Conservation (phyloP, 2,888 invertebrate species). For the Pseudococcus jackbeardsleyi region DNA sequence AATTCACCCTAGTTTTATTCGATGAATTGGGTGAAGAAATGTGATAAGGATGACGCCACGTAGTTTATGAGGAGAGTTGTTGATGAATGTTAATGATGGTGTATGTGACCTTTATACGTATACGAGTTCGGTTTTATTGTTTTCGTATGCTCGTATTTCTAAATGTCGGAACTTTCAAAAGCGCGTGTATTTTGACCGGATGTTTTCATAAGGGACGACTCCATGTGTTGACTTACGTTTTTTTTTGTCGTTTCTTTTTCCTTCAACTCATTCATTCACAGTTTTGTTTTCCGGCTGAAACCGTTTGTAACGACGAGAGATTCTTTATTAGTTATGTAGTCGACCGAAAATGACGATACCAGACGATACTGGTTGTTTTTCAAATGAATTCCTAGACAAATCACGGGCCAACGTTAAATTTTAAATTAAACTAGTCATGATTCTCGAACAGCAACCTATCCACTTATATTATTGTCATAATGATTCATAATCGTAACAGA, state of each 20-base stretch:
- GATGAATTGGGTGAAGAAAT: background rate
- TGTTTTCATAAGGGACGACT: slow-evolving; percentile 12
- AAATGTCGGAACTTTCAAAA: slow-evolving; percentile 29
- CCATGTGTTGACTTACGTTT: background rate
- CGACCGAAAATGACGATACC: background rate
- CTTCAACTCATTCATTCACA: background rate
- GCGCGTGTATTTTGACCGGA: slow-evolving; percentile 22
- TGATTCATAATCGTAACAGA: too few species aligned
- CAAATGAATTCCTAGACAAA: background rate
- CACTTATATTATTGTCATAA: too few species aligned
- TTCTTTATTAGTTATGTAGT: background rate
- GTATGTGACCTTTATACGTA: background rate
- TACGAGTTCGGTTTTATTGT: slow-evolving; percentile 20
- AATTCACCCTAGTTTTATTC: background rate
- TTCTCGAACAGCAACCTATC: background rate
- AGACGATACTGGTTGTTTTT: background rate
- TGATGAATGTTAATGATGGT: slow-evolving; percentile 2
- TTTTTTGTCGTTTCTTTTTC: background rate
- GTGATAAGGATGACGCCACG: background rate
- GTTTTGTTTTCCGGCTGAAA: background rate
- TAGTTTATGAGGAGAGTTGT: background rate
- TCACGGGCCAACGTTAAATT: background rate
- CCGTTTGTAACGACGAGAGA: background rate
- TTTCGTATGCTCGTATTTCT: background rate
- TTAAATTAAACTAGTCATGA: background rate